Base-by-base conservation (phyloP, 1,140 invertebrate species). In the Asbolus verrucosus region DNA sequence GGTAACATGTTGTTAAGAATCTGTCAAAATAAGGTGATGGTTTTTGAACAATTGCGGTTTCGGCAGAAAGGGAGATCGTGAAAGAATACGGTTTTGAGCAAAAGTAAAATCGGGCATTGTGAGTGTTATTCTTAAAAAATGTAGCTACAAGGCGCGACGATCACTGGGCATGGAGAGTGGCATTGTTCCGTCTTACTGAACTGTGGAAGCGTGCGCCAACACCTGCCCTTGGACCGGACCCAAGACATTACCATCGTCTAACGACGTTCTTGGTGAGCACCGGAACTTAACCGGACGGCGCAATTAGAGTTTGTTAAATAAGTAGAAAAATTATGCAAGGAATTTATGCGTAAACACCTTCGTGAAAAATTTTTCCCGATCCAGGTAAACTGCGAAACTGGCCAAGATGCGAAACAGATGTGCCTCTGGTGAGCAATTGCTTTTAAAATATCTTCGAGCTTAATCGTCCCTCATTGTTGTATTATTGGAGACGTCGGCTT, bases 131-230 rank as follows among this genome's bases (percentile, higher is more conserved):
- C 63, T 65, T 65, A 74, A 70, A 73, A 75, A 76, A 73, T 74
- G 71, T 65, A 76, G 73, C 72, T 76, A 79, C 73, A 60, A 77
- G 71, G 75, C 77, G 76, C 71, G 70, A 79, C 77, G 75, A 70
- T 65, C 77, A 78, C 60, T 74, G 70, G 70, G 73, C 77, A 79
- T 79, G 76, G 77, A 76, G 69, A 75, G 73, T 70, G 73, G 67
- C 73, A 79, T 79, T 79, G 77, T 79, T 79, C 69, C 67, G 60
- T 79, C 43, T 79, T 77, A 79, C 76, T 77, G 77, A 72, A 79
- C 75, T 79, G 77, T 79, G 72, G 76, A 76, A 74, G 70, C 75
- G 72, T 75, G 67, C 65, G 72, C 76, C 74, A 77, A 77, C 77
- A 77, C 69, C 69, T 75, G 74, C 67, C 74, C 71, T 75, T 73